These are phyloP conservation scores for Scolopax mira DNA, from an alignment of 2,113 vertebrate genomes.

Conservation along the genomic window DNA sequence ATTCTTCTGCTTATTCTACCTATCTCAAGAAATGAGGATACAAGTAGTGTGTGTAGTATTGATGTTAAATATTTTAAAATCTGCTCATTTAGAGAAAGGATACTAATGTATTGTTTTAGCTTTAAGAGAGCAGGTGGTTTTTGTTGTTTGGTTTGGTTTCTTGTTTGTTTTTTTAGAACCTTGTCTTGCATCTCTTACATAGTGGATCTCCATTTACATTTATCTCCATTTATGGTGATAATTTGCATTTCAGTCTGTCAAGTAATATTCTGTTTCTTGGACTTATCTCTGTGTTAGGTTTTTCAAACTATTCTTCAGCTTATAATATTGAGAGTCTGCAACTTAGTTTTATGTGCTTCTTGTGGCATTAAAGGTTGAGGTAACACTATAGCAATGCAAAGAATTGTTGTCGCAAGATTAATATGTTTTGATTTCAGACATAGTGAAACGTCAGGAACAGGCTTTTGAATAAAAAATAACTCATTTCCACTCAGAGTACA, in stretches of 20 bases:
- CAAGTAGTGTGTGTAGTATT: neutral
- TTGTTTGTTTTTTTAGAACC: neutral
- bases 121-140: neutral
- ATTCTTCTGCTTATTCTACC: neutral
- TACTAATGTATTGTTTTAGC: neutral
- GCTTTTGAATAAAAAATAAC: neutral
- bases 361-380: neutral
- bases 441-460: neutral
- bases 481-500: neutral
- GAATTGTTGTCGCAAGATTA: neutral
- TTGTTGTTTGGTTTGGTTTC: neutral
- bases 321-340: neutral
- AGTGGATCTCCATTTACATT: no score
- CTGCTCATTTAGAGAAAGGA: neutral
- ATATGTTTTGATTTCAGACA: neutral
- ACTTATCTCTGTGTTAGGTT: neutral
- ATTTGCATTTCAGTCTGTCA: neutral
- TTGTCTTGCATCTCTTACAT: neutral
- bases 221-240: neutral
- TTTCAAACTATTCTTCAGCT: neutral
- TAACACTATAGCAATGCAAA: neutral
- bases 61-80: neutral
- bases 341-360: neutral
- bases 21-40: neutral
- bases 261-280: neutral